Conservation (phyloP, 1,140 invertebrate genomes). For the Drosophila jambulina region DNA sequence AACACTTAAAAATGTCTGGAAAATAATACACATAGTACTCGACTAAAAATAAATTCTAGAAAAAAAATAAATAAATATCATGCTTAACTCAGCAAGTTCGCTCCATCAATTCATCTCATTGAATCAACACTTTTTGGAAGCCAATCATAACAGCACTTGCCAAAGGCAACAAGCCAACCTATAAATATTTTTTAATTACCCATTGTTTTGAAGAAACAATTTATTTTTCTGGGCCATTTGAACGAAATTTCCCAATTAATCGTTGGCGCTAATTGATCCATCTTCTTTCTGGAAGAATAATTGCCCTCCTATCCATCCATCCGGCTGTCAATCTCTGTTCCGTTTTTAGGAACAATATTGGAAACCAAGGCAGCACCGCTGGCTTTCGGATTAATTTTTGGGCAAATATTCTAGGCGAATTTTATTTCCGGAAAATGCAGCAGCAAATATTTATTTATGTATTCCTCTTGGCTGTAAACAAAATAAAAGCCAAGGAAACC, state of each 20-base stretch:
- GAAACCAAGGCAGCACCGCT: not conserved
- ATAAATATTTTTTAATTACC: constrained; percentile 43
- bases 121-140: constrained; percentile 9
- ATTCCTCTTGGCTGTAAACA: constrained; percentile 38
- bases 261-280: constrained; percentile 26
- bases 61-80: constrained; percentile 2
- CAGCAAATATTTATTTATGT: constrained; percentile 38
- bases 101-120: constrained; percentile 12
- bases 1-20: not conserved
- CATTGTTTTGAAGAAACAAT: constrained; percentile 18
- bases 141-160: constrained; percentile 10
- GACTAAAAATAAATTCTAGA: not conserved
- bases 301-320: constrained; percentile 15
- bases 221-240: not conserved
- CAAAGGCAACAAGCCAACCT: not conserved
- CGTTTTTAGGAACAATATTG: constrained; percentile 4
- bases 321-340: not conserved
- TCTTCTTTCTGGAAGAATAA: constrained; percentile 12
- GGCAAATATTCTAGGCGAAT: constrained; percentile 16
- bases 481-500: constrained; percentile 34
- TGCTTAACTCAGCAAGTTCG: not conserved
- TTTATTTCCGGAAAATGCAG: constrained; percentile 45
- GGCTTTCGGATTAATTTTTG: constrained; percentile 13
- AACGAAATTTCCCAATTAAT: constrained; percentile 18
- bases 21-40: not conserved